Evolutionary conservation across 2,888 invertebrate species (phyloP), one percentile per base, ranked within the genome.

Genomic region (Eupsilia transversa): DNA sequence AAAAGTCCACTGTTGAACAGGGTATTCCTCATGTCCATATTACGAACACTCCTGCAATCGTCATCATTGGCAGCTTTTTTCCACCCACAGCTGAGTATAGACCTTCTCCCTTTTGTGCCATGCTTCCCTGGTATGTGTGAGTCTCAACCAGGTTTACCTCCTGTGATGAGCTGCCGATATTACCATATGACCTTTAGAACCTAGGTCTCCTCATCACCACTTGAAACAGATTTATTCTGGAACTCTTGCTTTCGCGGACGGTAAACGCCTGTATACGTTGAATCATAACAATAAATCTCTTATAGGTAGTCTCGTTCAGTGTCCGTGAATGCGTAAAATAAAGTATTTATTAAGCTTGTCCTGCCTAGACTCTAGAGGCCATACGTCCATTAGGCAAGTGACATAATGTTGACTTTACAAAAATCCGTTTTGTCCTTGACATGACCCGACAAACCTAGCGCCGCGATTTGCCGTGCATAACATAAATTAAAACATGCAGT

Each of bases 371-470:
- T 49, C 38, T 30, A 27, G 38, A 52, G 63, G 35, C 9, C 57
- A 3, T 46, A 38, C 27, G 35, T 57, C 52, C 57, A 61, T 35
- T 12, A 43, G 5, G 56, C 46, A 3, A 35, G 54, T 79, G 79
- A 74, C 80, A 80, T 79, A 79, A 73, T 59, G 54, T 76, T 67
- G 70, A 67, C 54, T 49, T 83, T 69, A 75, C 80, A 65, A 66
- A 41, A 73, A 52, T 74, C 71, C 41, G 71, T 65, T 83, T 68
- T 72, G 72, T 67, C 35, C 54, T 64, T 81, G 63, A 43, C 49
- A 35, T 61, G 79, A 57, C 65, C 68, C 56, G 49, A 33, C 27
- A 20, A 43, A 20, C 23, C 33, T 10, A 52, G 17, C 41, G 23
- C 23, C 41, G 23, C 23, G 23, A 20, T 41, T 46, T 38, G 27